Evolutionary conservation across 2,113 vertebrate species (phyloP).

Genomic region (Toxostoma redivivum): DNA sequence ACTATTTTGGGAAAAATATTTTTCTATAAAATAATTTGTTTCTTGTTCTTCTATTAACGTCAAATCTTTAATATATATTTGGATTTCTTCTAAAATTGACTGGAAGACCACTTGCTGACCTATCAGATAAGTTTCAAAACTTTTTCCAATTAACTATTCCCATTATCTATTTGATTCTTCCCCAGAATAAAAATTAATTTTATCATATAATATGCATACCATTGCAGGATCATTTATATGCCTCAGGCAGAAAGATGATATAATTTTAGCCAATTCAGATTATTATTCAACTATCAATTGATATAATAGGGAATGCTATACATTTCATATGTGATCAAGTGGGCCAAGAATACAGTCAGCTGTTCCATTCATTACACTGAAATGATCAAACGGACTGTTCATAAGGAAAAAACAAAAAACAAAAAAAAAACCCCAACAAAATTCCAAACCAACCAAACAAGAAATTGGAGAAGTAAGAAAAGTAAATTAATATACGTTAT

Average conservation of each 20-base stretch:
- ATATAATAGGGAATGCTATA: neutral
- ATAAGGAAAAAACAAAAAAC: no score
- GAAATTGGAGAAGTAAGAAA: neutral
- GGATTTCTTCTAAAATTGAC: neutral
- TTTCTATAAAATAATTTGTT: neutral
- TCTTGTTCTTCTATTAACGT: neutral
- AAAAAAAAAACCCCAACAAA: no score
- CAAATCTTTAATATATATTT: neutral
- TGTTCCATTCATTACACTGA: neutral
- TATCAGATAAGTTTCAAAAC: neutral
- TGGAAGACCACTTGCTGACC: neutral
- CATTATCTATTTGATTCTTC: slow-evolving; percentile 17
- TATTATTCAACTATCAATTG: slow-evolving; percentile 45
- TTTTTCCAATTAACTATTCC: neutral
- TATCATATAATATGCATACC: slow-evolving; percentile 1
- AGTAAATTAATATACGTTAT: neutral
- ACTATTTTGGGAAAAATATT: neutral
- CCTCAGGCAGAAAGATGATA: slow-evolving; percentile 20
- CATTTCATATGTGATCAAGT: neutral
- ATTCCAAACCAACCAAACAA: no score
- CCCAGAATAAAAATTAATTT: slow-evolving; percentile 6
- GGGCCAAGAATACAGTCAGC: neutral
- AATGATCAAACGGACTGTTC: neutral
- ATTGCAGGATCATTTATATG: slow-evolving; percentile 13
- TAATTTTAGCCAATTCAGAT: slow-evolving; percentile 25